Evolutionary conservation across 1,140 invertebrate genomes (phyloP), one percentile per base, ranked within the genome.

Genomic region (Heliconius nattereri): DNA sequence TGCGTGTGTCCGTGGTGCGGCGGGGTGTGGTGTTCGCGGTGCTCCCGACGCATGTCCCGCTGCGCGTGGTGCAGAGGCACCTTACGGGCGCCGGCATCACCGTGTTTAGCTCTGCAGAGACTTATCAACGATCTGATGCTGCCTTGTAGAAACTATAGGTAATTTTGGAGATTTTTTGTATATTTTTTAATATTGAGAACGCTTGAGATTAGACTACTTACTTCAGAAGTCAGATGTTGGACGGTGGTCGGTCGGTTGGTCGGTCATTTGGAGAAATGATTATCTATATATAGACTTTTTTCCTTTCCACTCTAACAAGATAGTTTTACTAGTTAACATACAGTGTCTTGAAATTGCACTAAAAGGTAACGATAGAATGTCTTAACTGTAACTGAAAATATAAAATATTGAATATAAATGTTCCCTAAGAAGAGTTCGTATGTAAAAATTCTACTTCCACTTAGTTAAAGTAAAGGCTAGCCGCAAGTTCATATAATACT

Each of bases 141-240:
- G 60, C 94, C 94, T 71, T 95, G 94, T 83, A 75, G 92, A 77
- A 94, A 94, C 83, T 93, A 92, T 75, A 93, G 93, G 94, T 95
- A 78, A 57, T 54, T 75, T 71, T 32, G 2, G 5, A n/a, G 3
- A 16, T 66, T 29, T 66, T 29, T 60, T n/a, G 57, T 7, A n/a
- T n/a, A 26, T 60, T 26, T n/a, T n/a, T 60, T 26, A 8, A 3
- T 8, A 54, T 54, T 40, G 11, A 16, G 13, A 45, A 3, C 3
- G 9, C 40, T 16, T 13, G 11, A 13, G 32, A 35, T 35, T 6
- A 35, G 7, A 35, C 0, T 35, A 35, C 32, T 35, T 35, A 7
- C 32, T 11, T 13, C 6, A 45, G 40, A 13, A 45, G 13, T n/a
- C n/a, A n/a, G n/a, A n/a, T n/a, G 16, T 20, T 16, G 19, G 16